Base-by-base conservation (phyloP, 2,113 vertebrate species). In the Saccopteryx leptura region DNA sequence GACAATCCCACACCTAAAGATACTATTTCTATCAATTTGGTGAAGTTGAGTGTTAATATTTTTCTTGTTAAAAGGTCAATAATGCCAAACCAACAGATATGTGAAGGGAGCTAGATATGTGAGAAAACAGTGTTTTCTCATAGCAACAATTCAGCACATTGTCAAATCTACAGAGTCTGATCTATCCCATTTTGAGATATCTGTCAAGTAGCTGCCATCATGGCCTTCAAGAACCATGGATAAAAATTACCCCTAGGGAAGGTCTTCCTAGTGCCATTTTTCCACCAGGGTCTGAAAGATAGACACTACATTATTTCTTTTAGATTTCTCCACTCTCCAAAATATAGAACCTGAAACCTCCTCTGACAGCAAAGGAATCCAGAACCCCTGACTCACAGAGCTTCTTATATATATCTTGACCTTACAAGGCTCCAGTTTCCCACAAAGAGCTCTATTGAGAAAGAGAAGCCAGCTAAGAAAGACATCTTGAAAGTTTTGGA, bases 71-170 rank as follows among this genome's bases (percentile, higher is more conserved):
- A 83, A 83, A 52, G 61, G 72, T 81, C 14, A 86, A 54, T 81
- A 91, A 95, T 28, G 46, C 28, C 39, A 95, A 91, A 39, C 26
- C 21, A 86, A 94, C 93, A 96, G 87, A 89, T 24, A 86, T 0
- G 4, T 26, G 54, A 85, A 79, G 13, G 50, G 71, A 68, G 28
- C 24, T 61, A 39, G 39, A 39, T 39, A 39, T 39, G 39, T 39
- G 39, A 39, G 39, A 39, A 2, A 76, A 33, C 1, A 50, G 26
- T n/a, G 61, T 93, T 69, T 83, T 72, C 13, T 93, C 68, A 91
- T 12, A 58, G 3, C 26, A 54, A 63, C 12, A 86, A 50, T 1
- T 28, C 13, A 7, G 76, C 74, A 89, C 46, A 31, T 7, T 26
- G 23, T 60, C 83, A 95, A 81, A 88, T 85, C 28, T 31, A 95